phyloP scores from a whole-genome alignment of 2,888 invertebrate genomes.

The Drosophila helvetica region DNA sequence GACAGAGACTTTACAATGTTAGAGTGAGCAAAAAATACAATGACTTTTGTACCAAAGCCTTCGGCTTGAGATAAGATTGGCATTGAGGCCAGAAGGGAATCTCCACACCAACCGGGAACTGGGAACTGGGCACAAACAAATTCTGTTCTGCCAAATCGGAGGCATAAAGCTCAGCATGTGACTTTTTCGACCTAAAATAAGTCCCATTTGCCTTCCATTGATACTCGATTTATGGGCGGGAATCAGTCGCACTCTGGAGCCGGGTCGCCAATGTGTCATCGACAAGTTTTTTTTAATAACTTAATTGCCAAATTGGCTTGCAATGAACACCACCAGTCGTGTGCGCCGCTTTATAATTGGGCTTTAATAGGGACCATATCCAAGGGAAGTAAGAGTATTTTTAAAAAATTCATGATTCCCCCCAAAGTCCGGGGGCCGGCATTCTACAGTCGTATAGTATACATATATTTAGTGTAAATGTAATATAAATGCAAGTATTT shows the following conservation, averaged over 20 bases:
- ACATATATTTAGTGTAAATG: conserved; percentile 15
- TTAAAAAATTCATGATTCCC: conserved; percentile 22
- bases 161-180: conserved; percentile 36
- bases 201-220: conserved; percentile 8
- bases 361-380: background rate
- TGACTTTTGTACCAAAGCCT: conserved; percentile 65
- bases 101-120: conserved; percentile 4
- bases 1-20: conserved; percentile 42
- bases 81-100: conserved; percentile 30
- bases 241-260: conserved; percentile 12
- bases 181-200: conserved; percentile 29
- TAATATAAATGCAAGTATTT: conserved; percentile 24
- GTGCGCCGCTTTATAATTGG: conserved; percentile 46
- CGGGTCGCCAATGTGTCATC: conserved; percentile 43
- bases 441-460: background rate
- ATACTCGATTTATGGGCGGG: conserved; percentile 30
- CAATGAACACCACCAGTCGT: conserved; percentile 30
- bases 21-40: conserved; percentile 10
- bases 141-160: conserved; percentile 5
- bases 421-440: conserved; percentile 10
- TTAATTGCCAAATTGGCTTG: conserved; percentile 53
- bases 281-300: conserved; percentile 49
- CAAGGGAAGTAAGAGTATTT: conserved; percentile 13
- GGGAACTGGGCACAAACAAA: background rate
- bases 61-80: conserved; percentile 61